Evolutionary conservation across 2,888 invertebrate genomes (phyloP), one percentile per base, ranked within the genome.

Genomic region (Stratiomys singularior): DNA sequence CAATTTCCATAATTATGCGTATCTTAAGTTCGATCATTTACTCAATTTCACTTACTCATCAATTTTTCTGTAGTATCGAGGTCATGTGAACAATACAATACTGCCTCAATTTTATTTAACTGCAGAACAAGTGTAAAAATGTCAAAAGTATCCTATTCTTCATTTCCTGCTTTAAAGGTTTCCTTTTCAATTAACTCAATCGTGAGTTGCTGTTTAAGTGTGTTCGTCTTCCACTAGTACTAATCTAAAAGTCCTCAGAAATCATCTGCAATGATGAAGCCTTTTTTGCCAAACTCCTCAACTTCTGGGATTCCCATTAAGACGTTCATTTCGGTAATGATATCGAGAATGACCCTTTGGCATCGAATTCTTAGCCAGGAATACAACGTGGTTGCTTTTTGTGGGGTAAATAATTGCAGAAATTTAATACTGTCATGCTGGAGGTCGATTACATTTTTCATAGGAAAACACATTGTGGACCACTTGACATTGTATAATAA

Each of bases 381-480:
- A 27, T 27, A 11, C 27, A 27, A 23, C 25, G 25, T 21, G 23
- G 60, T 25, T 60, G 23, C 25, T 23, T 63, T 63, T 15, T 63
- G 27, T 63, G 27, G 25, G 25, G 27, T 63, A 63, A 63, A 63
- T 63, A 63, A 63, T 63, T 63, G 63, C 63, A 63, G 63, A 63
- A 63, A 63, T 63, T 63, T 63, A 63, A 63, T 63, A 63, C 63
- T 63, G 63, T 63, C 63, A 63, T 63, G 63, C 28, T 63, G 15
- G 63, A 63, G 63, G 63, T 63, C 63, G 63, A 63, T 63, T 27
- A 63, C 63, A 63, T 63, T 63, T 63, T 63, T 63, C 63, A 63
- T 63, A 27, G 60, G 27, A 27, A 27, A 63, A 27, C 27, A 11
- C 63, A 11, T 23, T 9, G 63, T 9, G 27, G 23, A n/a, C 27